Conservation (phyloP, 2,888 invertebrate genomes). For the Nephrotoma appendiculata region DNA sequence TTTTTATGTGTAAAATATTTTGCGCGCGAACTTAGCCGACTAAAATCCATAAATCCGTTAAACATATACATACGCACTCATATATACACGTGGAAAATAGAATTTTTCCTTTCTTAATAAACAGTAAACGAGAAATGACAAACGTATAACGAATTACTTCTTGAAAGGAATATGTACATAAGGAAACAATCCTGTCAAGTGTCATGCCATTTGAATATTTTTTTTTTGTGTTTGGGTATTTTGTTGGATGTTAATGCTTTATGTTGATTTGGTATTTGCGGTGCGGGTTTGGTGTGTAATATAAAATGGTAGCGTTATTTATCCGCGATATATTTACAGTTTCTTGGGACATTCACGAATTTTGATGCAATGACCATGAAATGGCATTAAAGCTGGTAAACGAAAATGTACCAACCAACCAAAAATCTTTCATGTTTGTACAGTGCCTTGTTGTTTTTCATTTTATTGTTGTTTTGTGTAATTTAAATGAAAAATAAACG, state of each 20-base stretch:
- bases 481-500: background rate
- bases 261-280: background rate
- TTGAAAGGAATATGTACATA: background rate
- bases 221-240: background rate
- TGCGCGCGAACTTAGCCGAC: background rate
- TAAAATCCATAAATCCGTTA: background rate
- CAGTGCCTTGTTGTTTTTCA: background rate
- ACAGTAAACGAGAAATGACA: background rate
- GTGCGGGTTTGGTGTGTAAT: background rate
- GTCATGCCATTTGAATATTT: background rate
- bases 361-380: background rate
- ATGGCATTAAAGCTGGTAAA: background rate
- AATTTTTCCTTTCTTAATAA: background rate
- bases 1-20: background rate
- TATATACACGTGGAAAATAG: background rate
- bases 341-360: background rate
- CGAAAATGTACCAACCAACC: background rate
- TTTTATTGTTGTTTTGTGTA: background rate
- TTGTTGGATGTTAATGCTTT: background rate
- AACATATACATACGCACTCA: background rate
- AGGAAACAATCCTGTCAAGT: background rate
- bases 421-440: too few species aligned
- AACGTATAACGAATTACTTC: conserved; percentile 1
- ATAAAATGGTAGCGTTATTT: background rate
- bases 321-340: background rate